Evolutionary conservation across 2,797 vertebrate genomes (phyloP).

Genomic region (Urocyon cinereoargenteus): DNA sequence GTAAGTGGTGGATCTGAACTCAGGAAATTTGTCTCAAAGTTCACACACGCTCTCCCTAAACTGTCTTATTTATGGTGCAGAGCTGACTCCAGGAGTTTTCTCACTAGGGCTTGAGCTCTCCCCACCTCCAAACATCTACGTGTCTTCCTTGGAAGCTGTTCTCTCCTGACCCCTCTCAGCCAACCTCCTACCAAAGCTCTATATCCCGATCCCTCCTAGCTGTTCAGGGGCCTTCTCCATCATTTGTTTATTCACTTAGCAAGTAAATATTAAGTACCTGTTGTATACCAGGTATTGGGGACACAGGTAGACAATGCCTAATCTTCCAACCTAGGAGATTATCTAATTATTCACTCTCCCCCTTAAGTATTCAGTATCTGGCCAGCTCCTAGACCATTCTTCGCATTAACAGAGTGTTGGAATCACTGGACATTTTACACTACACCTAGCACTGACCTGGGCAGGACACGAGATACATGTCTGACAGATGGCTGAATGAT

Average conservation of each 20-base stretch:
- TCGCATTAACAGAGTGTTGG: not conserved
- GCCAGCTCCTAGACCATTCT: not conserved
- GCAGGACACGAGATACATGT: not conserved
- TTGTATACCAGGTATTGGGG: not conserved
- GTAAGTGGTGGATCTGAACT: not conserved
- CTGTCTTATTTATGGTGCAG: not conserved
- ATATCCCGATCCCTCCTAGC: not conserved
- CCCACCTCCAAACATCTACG: not conserved
- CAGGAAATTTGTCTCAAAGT: not conserved
- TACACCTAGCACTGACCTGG: not conserved
- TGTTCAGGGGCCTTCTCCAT: not conserved
- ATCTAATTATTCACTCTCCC: not conserved
- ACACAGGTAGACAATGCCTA: not conserved
- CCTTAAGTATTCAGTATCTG: not conserved
- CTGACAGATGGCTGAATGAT: not conserved
- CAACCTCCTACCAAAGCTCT: not conserved
- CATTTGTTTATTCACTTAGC: not conserved
- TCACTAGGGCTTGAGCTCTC: not conserved
- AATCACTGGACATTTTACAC: not conserved
- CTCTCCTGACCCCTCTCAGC: not conserved
- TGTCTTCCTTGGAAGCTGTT: not conserved
- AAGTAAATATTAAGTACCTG: not conserved
- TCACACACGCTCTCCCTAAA: not conserved
- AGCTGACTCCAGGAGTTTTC: not conserved
- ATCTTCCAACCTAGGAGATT: not conserved